Conservation (phyloP, 92 coral and sea anemone genomes). For the Bergia sp. region DNA sequence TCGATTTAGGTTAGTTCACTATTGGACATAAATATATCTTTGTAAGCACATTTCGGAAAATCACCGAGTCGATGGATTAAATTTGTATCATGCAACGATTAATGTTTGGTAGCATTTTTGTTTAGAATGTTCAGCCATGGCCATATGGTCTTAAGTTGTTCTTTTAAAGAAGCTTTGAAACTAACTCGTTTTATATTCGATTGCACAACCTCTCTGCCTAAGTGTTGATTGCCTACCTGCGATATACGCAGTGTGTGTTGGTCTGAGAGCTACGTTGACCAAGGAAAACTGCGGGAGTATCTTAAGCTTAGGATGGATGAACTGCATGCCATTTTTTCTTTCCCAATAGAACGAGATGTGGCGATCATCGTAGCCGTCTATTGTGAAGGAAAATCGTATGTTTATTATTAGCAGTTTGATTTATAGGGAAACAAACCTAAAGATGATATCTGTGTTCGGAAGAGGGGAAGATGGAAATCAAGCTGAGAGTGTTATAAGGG, state of each 20-base stretch:
- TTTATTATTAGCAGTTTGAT: background rate
- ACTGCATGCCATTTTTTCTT: slow-evolving; percentile 61
- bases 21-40: too few relatives aligned
- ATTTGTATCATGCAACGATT: too few relatives aligned
- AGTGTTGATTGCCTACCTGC: slow-evolving; percentile 33
- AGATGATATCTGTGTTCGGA: background rate
- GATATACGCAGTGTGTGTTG: slow-evolving; percentile 42
- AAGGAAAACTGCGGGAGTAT: slow-evolving; percentile 67
- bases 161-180: background rate
- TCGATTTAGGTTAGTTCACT: too few relatives aligned
- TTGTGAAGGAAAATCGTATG: background rate
- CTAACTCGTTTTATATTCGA: background rate
- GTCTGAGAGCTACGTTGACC: slow-evolving; percentile 40
- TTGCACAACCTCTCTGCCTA: background rate
- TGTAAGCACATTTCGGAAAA: too few relatives aligned
- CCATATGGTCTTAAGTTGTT: background rate
- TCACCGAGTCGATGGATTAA: too few relatives aligned
- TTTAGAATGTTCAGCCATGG: too few relatives aligned
- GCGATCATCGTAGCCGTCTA: slow-evolving; percentile 69
- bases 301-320: slow-evolving; percentile 59
- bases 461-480: background rate
- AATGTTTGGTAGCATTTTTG: too few relatives aligned
- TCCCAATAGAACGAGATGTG: slow-evolving; percentile 70
- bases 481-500: background rate
- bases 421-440: background rate